A percentile compares a stretch with the other conserved stretches of the same genome.
These are phyloP conservation scores for Tenthredo amoena DNA, from an alignment of 2,888 invertebrate species.

Conservation along the genomic window DNA sequence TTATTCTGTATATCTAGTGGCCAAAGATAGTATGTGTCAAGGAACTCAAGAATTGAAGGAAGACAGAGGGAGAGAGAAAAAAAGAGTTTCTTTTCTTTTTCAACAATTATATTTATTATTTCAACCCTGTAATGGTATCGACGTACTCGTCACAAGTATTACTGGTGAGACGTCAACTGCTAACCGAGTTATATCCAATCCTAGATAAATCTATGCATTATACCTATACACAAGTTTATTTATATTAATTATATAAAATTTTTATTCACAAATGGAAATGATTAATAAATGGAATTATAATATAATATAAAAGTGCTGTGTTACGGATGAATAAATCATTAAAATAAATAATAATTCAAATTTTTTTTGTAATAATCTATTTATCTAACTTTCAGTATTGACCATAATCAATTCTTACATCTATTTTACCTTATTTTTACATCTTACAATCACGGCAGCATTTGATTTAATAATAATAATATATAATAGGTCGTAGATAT, in stretches of 20 bases:
- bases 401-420: neutral
- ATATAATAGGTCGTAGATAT: neutral
- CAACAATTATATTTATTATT: neutral
- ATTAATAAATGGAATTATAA: neutral
- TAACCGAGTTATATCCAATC: neutral
- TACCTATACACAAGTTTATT: neutral
- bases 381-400: neutral
- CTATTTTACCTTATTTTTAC: neutral
- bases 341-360: neutral
- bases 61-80: neutral
- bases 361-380: neutral
- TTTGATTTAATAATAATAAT: neutral
- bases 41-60: neutral
- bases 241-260: neutral
- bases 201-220: neutral
- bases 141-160: neutral
- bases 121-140: neutral
- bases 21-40: neutral
- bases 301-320: constrained; percentile 2
- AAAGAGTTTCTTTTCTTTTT: neutral
- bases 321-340: neutral
- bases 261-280: neutral
- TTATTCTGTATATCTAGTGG: neutral
- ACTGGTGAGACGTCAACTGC: neutral
- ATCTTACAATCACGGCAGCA: constrained; percentile 14